Evolutionary conservation across 2,797 vertebrate species (phyloP).

Genomic region (Balearica regulorum): DNA sequence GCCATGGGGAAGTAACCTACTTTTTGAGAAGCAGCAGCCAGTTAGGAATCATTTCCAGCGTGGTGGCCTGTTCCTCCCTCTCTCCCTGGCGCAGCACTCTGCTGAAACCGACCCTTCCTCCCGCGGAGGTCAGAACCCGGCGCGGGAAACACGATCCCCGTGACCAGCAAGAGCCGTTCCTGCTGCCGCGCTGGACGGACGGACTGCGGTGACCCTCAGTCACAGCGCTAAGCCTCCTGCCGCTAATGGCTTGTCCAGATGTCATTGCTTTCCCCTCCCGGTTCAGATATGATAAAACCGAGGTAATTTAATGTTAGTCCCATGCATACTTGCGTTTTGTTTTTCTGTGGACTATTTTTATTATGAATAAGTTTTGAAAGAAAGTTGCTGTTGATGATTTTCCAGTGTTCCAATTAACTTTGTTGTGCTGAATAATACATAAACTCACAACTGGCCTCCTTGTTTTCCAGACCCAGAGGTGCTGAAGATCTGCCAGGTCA

Average conservation of each 20-base stretch:
- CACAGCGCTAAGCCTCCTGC: neutral
- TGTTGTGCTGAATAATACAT: neutral
- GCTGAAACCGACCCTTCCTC: neutral
- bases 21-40: neutral
- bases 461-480: neutral
- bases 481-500: neutral
- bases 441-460: neutral
- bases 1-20: neutral
- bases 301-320: neutral
- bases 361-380: neutral
- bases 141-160: neutral
- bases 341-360: neutral
- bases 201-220: neutral
- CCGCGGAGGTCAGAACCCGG: neutral
- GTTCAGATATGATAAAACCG: neutral
- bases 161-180: neutral
- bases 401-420: neutral
- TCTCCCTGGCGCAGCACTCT: neutral
- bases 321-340: neutral
- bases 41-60: neutral
- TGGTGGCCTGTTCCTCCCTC: neutral
- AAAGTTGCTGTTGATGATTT: neutral
- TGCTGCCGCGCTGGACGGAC: neutral
- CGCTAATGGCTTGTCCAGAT: constrained; percentile 29
- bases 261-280: neutral